Evolutionary conservation across 2,888 invertebrate species (phyloP).

Genomic region (Sinopyrophorus schimmeli): DNA sequence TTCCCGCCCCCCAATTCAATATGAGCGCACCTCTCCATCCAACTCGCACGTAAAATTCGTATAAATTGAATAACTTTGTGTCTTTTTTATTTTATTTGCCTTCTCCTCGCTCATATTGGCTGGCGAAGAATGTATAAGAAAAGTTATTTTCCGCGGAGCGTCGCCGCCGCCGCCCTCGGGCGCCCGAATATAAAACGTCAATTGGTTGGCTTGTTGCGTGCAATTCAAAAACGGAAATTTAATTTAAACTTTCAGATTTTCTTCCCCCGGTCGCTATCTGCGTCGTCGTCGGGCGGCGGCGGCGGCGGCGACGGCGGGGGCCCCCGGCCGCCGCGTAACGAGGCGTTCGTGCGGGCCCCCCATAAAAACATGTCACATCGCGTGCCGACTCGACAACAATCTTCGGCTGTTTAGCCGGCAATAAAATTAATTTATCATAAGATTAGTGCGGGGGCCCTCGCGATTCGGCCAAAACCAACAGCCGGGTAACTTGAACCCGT

Average conservation of each 20-base stretch:
- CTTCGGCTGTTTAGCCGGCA: conserved; percentile 57
- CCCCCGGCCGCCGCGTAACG: conserved; percentile 40
- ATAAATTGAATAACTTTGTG: conserved; percentile 54
- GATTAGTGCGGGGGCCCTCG: conserved; percentile 48
- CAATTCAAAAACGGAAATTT: conserved; percentile 56
- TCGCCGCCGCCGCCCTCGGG: conserved; percentile 40
- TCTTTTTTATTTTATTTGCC: conserved; percentile 52
- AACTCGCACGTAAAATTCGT: conserved; percentile 52
- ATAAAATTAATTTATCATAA: conserved; percentile 59
- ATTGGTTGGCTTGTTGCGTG: conserved; percentile 55
- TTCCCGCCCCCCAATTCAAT: conserved; percentile 45
- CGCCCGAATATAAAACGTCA: conserved; percentile 51
- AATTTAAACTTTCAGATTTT: conserved; percentile 56
- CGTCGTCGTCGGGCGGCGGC: conserved; percentile 14
- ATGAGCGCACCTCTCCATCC: conserved; percentile 35
- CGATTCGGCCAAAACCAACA: conserved; percentile 52
- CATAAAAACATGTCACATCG: conserved; percentile 55
- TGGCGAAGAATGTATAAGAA: conserved; percentile 48
- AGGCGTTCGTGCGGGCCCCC: conserved; percentile 45
- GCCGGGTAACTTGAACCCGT: conserved; percentile 39
- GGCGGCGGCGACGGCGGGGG: conserved; percentile 10
- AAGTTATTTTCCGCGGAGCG: conserved; percentile 49
- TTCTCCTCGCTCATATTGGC: conserved; percentile 48
- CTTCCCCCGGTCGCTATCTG: conserved; percentile 30
- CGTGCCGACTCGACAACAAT: conserved; percentile 55